Base-by-base conservation (phyloP, 1,140 invertebrate genomes). In the Cherax destructor region DNA sequence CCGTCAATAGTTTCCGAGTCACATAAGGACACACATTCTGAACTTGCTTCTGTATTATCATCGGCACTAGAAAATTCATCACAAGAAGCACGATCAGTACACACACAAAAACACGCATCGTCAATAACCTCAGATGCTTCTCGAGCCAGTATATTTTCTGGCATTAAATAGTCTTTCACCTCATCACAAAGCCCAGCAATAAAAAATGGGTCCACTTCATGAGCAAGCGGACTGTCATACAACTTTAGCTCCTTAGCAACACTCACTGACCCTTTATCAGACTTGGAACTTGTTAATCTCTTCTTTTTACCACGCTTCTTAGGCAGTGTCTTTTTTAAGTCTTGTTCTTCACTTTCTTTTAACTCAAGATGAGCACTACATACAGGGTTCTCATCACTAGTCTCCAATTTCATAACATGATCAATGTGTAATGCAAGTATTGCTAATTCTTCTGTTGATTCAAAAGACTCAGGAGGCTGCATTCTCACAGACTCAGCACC, bases 61-160 rank as follows among this genome's bases (percentile, higher is more conserved):
- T 93, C 92, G 47, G 88, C 88, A 91, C 92, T 93, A 80, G 92
- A 93, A 83, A 92, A 86, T 30, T 93, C 92, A 52, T 93, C 92
- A 92, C 88, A 93, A n/a, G 91, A 93, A 61, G 84, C 83, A 59
- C 85, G 72, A 65, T 93, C 91, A 49, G 88, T 90, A 85, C 92
- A 93, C 78, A 90, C 84, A 88, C 92, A 93, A 52, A 86, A 83
- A 77, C 84, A 91, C 47, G 92, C 89, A n/a, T 92, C 87, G 41
- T 91, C 86, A 76, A 92, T 84, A n/a, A 93, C 81, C n/a, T 93
- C 92, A 16, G 79, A 78, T 30, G 84, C 74, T 83, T 77, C 87
- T n/a, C 84, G 24, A 61, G 88, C 79, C 41, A 93, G 65, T 72
- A 91, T 92, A 79, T 91, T 86, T 76, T 88, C 85, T 56, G 92